Conservation (phyloP, 2,113 vertebrate genomes). For the Toxotes jaculatrix region DNA sequence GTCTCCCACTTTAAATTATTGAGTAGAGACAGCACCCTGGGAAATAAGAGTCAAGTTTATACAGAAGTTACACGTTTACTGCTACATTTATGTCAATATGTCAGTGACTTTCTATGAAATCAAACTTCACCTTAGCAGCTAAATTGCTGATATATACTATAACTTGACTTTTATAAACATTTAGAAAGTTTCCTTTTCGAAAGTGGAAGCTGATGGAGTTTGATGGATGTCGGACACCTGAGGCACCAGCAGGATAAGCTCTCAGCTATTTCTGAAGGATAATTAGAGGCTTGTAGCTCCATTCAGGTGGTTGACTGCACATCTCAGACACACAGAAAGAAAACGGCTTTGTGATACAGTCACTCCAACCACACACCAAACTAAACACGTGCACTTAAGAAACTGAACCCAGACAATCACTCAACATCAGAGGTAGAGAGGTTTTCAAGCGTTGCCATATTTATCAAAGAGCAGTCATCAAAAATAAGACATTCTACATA, state of each 20-base stretch:
- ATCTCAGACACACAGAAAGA: neutral
- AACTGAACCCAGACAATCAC: slow-evolving; percentile 39
- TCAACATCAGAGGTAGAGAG: slow-evolving; percentile 18
- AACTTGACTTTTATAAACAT: too few species aligned
- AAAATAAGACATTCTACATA: slow-evolving; percentile 80
- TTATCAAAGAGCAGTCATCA: slow-evolving; percentile 81
- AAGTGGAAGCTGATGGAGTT: neutral
- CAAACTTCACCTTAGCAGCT: neutral
- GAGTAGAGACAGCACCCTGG: slow-evolving; percentile 10
- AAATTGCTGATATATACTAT: neutral
- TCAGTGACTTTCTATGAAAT: neutral
- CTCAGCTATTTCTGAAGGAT: neutral
- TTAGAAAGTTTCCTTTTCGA: neutral
- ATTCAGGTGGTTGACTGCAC: neutral
- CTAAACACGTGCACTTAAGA: neutral
- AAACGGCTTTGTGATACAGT: neutral
- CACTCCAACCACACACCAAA: neutral
- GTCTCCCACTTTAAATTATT: slow-evolving; percentile 65
- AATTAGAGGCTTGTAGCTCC: neutral
- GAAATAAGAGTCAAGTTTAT: neutral
- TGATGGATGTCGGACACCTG: neutral
- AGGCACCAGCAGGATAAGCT: slow-evolving; percentile 8
- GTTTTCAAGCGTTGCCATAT: slow-evolving; percentile 67
- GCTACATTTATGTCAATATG: neutral
- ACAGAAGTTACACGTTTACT: neutral